Evolutionary conservation across 2,888 invertebrate species (phyloP), one percentile per base, ranked within the genome.

Genomic region (Lithodes maja): DNA sequence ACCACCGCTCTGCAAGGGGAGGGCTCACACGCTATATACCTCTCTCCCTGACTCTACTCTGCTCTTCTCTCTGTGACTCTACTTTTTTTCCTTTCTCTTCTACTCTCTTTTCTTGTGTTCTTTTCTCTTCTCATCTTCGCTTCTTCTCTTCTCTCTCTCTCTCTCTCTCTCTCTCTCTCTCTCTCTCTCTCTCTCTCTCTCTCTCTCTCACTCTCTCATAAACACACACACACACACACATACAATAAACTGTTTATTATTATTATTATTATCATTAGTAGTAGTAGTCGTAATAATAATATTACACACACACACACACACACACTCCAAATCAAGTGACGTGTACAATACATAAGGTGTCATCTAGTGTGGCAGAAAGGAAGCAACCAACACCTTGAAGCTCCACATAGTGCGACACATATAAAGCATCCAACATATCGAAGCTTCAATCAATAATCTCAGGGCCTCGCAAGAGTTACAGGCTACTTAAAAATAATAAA

Each of bases 151-250:
- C 12, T 12, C 12, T 5, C 12, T 61, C 5, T 9, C 15, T 3
- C 50, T 12, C 50, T 3, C 49, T 2, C 3, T 33, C 5, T 77
- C 77, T 5, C 50, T 50, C 50, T 33, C 50, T 50, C 33, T 12
- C 3, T 12, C 50, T 50, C 17, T 77, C 77, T 77, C 17, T 77
- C 5, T 77, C 3, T 50, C 50, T 77, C 3, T 77, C 50, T 77
- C 17, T 77, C 3, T 77, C 74, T 49, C 77, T 49, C 81, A 1
- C 54, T 17, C 81, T n/a, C 81, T 7, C 55, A 54, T 55, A 54
- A 53, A 54, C 81, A 78, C 78, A 78, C 78, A 78, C 78, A 54
- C 55, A 81, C 77, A 77, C 77, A 77, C 77, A 33, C 77, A 33
- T 15, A 61, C 61, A 54, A 33, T 33, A 33, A 33, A 33, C 33